Conservation (phyloP, 1,140 invertebrate species). For the Drosophila paulistorum region DNA sequence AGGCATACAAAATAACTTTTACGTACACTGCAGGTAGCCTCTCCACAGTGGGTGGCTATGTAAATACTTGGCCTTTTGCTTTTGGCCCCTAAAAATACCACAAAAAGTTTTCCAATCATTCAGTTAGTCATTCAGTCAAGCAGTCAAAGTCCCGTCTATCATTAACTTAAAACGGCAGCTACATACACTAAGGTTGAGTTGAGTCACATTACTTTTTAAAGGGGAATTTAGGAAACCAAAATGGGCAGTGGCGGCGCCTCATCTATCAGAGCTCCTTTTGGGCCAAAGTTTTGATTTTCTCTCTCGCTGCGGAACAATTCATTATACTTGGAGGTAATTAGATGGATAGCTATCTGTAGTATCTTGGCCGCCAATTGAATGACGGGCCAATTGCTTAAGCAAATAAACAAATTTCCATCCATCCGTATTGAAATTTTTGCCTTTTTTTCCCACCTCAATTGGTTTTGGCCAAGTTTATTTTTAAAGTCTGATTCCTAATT, state of each 20-base stretch:
- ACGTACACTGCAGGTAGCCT: constrained; percentile 63
- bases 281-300: constrained; percentile 16
- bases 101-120: constrained; percentile 45
- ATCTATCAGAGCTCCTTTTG: constrained; percentile 61
- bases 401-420: constrained; percentile 73
- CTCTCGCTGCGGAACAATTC: constrained; percentile 64
- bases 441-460: constrained; percentile 16
- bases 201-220: constrained; percentile 45
- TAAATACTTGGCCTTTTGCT: constrained; percentile 74
- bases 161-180: constrained; percentile 56
- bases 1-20: constrained; percentile 33
- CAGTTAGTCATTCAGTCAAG: constrained; percentile 48
- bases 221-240: constrained; percentile 10
- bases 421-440: constrained; percentile 31
- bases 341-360: constrained; percentile 59
- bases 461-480: constrained; percentile 55
- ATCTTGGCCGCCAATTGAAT: constrained; percentile 43
- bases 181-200: constrained; percentile 16
- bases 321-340: constrained; percentile 59
- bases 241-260: constrained; percentile 43
- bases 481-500: constrained; percentile 67
- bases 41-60: constrained; percentile 76
- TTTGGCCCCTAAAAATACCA: constrained; percentile 74
- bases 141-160: constrained; percentile 35
- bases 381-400: constrained; percentile 77